Conservation (phyloP, 1,140 invertebrate genomes). For the Hylyphantes graminicola region DNA sequence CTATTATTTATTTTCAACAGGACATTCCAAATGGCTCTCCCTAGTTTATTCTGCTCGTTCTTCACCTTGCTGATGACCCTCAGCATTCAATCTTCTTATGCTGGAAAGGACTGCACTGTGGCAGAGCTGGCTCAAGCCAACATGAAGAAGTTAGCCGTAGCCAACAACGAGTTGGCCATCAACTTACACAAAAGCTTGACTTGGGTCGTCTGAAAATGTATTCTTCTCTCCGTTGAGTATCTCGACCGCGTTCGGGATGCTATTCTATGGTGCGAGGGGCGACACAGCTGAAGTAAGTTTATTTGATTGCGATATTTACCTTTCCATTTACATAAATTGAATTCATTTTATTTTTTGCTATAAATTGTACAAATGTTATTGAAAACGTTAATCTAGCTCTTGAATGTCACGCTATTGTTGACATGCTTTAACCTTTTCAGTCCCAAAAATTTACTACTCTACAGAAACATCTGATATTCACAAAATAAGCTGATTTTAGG, state of each 20-base stretch:
- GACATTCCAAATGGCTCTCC: no score
- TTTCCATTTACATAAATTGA: no score
- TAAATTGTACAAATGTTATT: no score
- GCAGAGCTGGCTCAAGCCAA: background rate
- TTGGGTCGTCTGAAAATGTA: conserved; percentile 47
- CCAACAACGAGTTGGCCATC: conserved; percentile 43
- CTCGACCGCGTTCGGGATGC: conserved; percentile 63
- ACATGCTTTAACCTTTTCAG: no score
- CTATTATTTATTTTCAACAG: no score
- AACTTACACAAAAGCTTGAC: conserved; percentile 16
- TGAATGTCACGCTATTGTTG: no score
- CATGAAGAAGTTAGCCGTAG: conserved; percentile 28
- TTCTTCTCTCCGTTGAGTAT: conserved; percentile 65
- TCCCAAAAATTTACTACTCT: no score
- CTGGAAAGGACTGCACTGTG: background rate
- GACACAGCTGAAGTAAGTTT: conserved; percentile 57
- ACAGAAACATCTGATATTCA: no score
- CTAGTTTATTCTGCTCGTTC: background rate
- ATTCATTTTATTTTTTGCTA: no score
- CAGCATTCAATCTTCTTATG: background rate
- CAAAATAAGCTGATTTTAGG: no score
- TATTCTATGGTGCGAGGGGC: conserved; percentile 61
- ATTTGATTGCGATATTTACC: background rate
- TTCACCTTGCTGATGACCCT: background rate
- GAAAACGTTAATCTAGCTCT: no score